These are phyloP conservation scores for Ophonus ardosiacus DNA, from an alignment of 2,888 invertebrate genomes.

Conservation along the genomic window DNA sequence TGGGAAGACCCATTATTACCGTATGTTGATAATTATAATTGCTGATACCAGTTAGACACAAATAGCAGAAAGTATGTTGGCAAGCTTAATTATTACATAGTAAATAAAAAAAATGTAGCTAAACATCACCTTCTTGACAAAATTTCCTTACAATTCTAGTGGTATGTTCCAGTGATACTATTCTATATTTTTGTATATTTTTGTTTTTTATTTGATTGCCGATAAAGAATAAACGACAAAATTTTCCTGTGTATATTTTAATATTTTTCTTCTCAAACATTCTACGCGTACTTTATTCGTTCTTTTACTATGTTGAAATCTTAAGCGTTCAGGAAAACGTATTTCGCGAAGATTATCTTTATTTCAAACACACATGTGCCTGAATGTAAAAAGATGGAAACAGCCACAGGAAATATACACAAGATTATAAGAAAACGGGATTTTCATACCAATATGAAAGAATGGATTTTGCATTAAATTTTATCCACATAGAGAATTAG, in stretches of 20 bases:
- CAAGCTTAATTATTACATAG: no score
- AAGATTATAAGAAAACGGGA: background rate
- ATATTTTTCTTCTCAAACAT: slow-evolving; percentile 12
- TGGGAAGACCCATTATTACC: no score
- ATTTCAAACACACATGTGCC: slow-evolving; percentile 31
- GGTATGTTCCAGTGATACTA: no score
- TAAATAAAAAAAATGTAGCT: no score
- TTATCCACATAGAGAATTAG: background rate
- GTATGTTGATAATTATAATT: no score
- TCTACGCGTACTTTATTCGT: slow-evolving; percentile 25
- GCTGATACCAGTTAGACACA: no score
- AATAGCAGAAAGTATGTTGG: no score
- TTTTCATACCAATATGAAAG: background rate
- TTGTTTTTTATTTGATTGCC: background rate
- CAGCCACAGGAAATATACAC: background rate
- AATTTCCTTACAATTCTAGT: no score
- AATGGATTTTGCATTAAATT: background rate
- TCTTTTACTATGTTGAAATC: background rate
- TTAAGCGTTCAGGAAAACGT: background rate
- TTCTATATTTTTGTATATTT: no score
- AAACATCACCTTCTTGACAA: no score
- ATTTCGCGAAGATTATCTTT: slow-evolving; percentile 32
- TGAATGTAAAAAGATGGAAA: background rate
- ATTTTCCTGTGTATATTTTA: slow-evolving; percentile 1
- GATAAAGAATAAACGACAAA: background rate